Evolutionary conservation across 1,140 invertebrate genomes (phyloP), one percentile per base, ranked within the genome.

Genomic region (Scylla paramamosain): DNA sequence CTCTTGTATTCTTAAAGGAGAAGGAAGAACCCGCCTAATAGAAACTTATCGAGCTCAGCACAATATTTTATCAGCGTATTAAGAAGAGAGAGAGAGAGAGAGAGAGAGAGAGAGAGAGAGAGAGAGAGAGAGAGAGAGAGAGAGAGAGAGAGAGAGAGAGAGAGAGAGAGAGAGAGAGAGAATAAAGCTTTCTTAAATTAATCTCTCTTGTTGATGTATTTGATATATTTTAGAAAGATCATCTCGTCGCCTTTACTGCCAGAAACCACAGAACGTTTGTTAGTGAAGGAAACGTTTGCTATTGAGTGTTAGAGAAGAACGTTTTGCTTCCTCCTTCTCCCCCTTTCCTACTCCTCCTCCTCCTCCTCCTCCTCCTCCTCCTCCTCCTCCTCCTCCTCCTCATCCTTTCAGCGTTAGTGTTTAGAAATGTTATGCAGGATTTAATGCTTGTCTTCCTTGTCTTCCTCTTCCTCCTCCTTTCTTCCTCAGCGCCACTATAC

Each of bases 61-160:
- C 67, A n/a, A 77, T 77, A 77, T 77, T 77, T 77, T 77, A 77
- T 77, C 67, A 77, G n/a, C 67, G 67, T 77, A 77, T 77, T 20
- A 77, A 77, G 8, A 67, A 16, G 4, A 25, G 20, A 67, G 59
- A 67, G 59, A 67, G 59, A 67, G 59, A 67, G 59, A 67, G 59
- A 67, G 59, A 67, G 59, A 67, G 59, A 67, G 59, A 67, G 59
- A 67, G 59, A 67, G 59, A 67, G 59, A 67, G 59, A 67, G 59
- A 67, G 59, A 67, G 59, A 67, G 59, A 67, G 59, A 67, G 59
- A 67, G 59, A 67, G 59, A 67, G 59, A 67, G 59, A 67, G 59
- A 67, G 67, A 77, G 67, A 77, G 67, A 77, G 67, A 77, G 67
- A 77, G 52, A 77, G 67, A 77, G 67, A 77, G 67, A 77, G 67